These are phyloP conservation scores for Campoletis raptor DNA, from an alignment of 2,888 invertebrate genomes.

Conservation along the genomic window DNA sequence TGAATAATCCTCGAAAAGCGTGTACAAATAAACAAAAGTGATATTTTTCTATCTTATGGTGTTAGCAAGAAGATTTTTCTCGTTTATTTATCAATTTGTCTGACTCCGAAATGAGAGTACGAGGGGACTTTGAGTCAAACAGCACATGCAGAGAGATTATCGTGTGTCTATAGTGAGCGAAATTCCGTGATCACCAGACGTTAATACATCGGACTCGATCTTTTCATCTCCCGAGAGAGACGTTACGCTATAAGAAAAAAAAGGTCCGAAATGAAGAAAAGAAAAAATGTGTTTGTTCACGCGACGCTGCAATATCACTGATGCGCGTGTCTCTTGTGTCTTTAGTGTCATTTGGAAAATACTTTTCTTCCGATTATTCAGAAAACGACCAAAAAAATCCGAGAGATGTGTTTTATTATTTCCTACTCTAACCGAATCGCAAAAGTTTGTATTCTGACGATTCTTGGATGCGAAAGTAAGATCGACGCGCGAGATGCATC, in stretches of 20 bases:
- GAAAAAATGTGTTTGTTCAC: conserved; percentile 37
- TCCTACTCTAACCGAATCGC: not conserved
- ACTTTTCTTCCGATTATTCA: not conserved
- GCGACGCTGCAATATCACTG: conserved; percentile 19
- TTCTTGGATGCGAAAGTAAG: conserved; percentile 1
- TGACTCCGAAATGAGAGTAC: conserved; percentile 81
- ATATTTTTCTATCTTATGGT: not conserved
- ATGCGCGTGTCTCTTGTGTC: conserved; percentile 3
- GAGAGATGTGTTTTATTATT: not conserved
- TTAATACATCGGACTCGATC: conserved; percentile 72
- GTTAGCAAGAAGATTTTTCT: conserved; percentile 60
- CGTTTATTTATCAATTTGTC: conserved; percentile 84
- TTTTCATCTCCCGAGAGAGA: conserved; percentile 34
- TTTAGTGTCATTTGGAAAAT: not conserved
- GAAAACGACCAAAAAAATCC: not conserved
- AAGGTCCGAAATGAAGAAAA: conserved; percentile 55
- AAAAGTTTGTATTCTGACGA: conserved; percentile 40
- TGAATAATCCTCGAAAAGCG: not conserved
- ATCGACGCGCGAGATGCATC: conserved; percentile 36
- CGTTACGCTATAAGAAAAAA: conserved; percentile 36
- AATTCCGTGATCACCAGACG: conserved; percentile 84
- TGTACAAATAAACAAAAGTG: not conserved
- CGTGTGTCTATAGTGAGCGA: conserved; percentile 1
- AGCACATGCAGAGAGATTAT: not conserved
- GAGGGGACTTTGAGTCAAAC: conserved; percentile 71